Evolutionary conservation across 2,888 invertebrate species (phyloP), one percentile per base, ranked within the genome.

Genomic region (Coenonympha arcania): DNA sequence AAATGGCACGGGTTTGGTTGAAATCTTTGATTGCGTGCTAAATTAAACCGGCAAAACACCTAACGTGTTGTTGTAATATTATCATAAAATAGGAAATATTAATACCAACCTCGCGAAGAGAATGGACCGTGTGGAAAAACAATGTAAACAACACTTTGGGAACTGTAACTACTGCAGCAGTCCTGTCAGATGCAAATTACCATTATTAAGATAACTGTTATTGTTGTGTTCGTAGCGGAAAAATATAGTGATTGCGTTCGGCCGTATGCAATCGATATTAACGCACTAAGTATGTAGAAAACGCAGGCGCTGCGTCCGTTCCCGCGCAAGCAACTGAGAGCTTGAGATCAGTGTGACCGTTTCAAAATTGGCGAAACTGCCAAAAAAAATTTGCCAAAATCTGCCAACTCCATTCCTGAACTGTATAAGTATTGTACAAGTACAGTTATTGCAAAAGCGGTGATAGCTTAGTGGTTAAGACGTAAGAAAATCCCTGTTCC

Each of bases 251-350:
- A 34, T 24, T 39, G 19, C 37, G 15, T 39, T 16, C 18, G 18
- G 15, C 42, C 6, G 18, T 28, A 20, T 24, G 9, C 19, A 33
- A 33, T 13, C 33, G 18, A 8, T n/a, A 30, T 26, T 26, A 31
- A 24, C 44, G 47, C 30, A 43, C 31, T 53, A n/a, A n/a, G n/a
- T n/a, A 43, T 53, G 53, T 52, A 54, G 60, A 60, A 62, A 61
- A 63, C 52, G 53, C 61, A 64, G 63, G 65, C 75, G 69, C 66
- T 61, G 54, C 60, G 58, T 62, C 61, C 55, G 61, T 68, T 68
- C 61, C 61, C 70, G 71, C 71, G 71, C 68, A 62, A 56, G 70
- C 71, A 72, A 78, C 78, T 75, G 77, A 67, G 44, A 42, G 30
- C 31, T 44, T n/a, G n/a, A n/a, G n/a, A n/a, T n/a, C n/a, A n/a